These are phyloP conservation scores for Oryzias dopingdopingensis DNA, from an alignment of 2,797 vertebrate genomes.

Conservation along the genomic window DNA sequence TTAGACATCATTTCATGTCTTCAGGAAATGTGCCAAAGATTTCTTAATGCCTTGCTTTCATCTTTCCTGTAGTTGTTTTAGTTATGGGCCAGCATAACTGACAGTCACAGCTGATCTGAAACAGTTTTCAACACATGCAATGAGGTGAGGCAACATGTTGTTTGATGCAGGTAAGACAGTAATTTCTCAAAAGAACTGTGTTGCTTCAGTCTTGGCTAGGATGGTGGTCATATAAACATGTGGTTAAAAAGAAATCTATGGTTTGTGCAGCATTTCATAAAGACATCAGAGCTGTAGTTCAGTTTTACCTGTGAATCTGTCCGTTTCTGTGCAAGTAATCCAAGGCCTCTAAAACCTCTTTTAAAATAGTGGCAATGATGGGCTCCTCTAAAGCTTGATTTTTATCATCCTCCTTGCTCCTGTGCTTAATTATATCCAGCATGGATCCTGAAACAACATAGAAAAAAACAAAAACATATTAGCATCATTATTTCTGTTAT, in stretches of 20 bases:
- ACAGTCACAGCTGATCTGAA: neutral
- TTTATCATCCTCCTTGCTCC: slow-evolving; percentile 90
- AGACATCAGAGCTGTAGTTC: neutral
- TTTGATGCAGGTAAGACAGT: too few species aligned
- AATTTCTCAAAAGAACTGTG: too few species aligned
- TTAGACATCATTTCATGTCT: too few species aligned
- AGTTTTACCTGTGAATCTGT: slow-evolving; percentile 94
- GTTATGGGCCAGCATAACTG: too few species aligned
- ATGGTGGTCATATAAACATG: too few species aligned
- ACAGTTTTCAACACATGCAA: neutral
- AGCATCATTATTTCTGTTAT: slow-evolving; percentile 4
- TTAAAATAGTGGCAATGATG: slow-evolving; percentile 97
- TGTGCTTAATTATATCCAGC: slow-evolving; percentile 98
- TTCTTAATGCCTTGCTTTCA: too few species aligned
- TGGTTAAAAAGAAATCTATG: too few species aligned
- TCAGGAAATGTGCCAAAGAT: too few species aligned
- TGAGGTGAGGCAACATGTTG: too few species aligned
- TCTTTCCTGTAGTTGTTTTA: too few species aligned
- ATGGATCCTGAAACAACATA: slow-evolving; percentile 85
- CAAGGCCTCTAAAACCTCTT: slow-evolving; percentile 95
- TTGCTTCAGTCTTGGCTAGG: too few species aligned
- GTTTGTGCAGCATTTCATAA: too few species aligned
- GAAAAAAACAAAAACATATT: slow-evolving; percentile 8
- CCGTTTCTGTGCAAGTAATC: slow-evolving; percentile 98
- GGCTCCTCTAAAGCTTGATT: slow-evolving; percentile 91